phyloP scores from a whole-genome alignment of 1,140 invertebrate genomes.

The Drosophila subobscura region DNA sequence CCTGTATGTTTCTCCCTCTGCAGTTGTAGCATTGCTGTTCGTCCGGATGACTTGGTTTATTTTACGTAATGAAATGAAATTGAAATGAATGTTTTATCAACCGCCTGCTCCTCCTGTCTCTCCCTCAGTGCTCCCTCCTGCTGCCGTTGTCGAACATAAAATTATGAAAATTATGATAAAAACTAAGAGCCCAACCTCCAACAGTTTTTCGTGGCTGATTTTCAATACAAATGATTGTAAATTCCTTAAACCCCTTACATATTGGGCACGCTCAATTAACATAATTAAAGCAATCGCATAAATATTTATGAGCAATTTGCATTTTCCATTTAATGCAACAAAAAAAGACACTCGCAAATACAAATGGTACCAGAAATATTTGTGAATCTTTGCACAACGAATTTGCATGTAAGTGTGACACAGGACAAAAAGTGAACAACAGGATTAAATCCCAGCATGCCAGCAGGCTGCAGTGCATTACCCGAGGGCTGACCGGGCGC shows the following conservation, averaged over 20 bases:
- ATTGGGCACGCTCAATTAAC: conserved; percentile 31
- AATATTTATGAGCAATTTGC: conserved; percentile 48
- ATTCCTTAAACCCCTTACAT: conserved; percentile 16
- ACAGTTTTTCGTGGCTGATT: too few species aligned
- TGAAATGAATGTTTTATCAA: conserved; percentile 82
- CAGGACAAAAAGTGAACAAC: conserved; percentile 1
- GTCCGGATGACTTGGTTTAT: conserved; percentile 75
- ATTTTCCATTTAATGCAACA: conserved; percentile 7
- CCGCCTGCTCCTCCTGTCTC: conserved; percentile 21
- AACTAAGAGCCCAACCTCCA: conserved; percentile 18
- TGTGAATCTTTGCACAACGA: conserved; percentile 13
- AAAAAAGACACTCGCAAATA: conserved; percentile 9
- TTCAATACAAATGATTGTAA: conserved; percentile 21
- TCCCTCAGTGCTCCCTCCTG: neutral
- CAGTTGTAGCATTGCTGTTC: conserved; percentile 1
- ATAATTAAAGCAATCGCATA: conserved; percentile 37
- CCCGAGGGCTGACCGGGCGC: neutral
- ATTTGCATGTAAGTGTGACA: conserved; percentile 15
- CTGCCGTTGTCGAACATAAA: conserved; percentile 46
- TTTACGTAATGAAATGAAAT: conserved; percentile 82
- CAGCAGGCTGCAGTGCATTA: too few species aligned
- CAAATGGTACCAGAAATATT: conserved; percentile 26
- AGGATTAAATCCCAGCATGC: neutral
- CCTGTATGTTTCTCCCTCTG: conserved; percentile 34
- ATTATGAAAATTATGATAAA: conserved; percentile 77